Evolutionary conservation across 1,140 invertebrate species (phyloP), one percentile per base, ranked within the genome.

Genomic region (Rhizoglyphus robini): DNA sequence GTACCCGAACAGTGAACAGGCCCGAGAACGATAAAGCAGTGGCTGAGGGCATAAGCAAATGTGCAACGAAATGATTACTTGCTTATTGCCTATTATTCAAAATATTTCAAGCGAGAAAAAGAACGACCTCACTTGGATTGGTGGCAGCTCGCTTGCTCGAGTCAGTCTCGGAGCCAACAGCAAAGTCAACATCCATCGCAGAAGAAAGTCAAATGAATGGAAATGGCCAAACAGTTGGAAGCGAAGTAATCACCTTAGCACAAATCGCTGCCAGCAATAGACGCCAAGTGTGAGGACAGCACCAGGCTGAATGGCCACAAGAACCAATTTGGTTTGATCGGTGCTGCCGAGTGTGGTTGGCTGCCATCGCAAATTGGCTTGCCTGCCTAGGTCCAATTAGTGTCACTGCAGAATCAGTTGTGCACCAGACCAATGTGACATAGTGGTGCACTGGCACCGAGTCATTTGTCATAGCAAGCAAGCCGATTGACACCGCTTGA

Each of bases 81-180:
- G 23, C 23, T 54, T 11, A 11, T 11, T 20, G 51, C 8, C 51
- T 54, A 54, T 54, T 54, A 54, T 54, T 54, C 51, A 54, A 54
- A 54, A 54, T 54, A 54, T 54, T 54, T 54, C 51, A 54, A 11
- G 51, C 51, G 51, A 54, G 23, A 54, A 54, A 23, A 5, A 54
- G 41, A 46, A 46, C 41, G 41, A 46, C 41, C 23, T 46, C 41
- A 46, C 15, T 15, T 41, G 36, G 36, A 41, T 41, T 41, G 36
- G n/a, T n/a, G n/a, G n/a, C n/a, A n/a, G n/a, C n/a, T n/a, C n/a
- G n/a, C n/a, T n/a, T n/a, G n/a, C n/a, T n/a, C 41, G 41, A 15
- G 41, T 46, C 41, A 46, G 15, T 46, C 41, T 15, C 15, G 41
- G 23, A 46, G 41, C 41, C 23, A 54, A 23, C 51, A 54, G 23